Conservation (phyloP, 2,888 invertebrate genomes). For the Baccha elongata region DNA sequence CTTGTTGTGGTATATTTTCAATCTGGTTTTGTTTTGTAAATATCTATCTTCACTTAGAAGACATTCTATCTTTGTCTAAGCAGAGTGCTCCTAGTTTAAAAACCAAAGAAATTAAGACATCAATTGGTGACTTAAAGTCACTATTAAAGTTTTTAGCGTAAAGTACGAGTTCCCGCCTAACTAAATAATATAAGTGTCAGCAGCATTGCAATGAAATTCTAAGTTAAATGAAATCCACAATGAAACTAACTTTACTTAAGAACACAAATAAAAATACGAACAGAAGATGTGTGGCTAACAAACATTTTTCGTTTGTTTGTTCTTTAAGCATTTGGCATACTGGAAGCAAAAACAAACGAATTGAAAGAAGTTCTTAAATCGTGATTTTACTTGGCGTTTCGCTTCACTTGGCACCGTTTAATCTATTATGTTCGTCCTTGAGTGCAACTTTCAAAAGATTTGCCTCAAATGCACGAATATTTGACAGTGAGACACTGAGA, state of each 20-base stretch:
- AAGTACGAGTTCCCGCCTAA: no score
- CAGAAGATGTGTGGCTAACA: slow-evolving; percentile 35
- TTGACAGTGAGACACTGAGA: no score
- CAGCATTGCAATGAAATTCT: no score
- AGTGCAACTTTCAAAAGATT: slow-evolving; percentile 58
- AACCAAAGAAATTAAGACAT: no score
- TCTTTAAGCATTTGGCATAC: slow-evolving; percentile 23
- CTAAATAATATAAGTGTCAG: no score
- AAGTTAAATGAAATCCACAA: slow-evolving; percentile 44
- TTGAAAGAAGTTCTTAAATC: slow-evolving; percentile 52
- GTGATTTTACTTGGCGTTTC: slow-evolving; percentile 38
- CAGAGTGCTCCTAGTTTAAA: no score
- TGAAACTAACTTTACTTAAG: slow-evolving; percentile 38
- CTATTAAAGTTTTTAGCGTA: no score
- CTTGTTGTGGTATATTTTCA: no score
- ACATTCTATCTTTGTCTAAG: no score
- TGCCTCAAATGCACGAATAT: neutral
- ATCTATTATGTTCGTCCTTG: slow-evolving; percentile 26
- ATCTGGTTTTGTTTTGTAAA: no score
- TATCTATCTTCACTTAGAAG: no score
- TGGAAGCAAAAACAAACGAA: slow-evolving; percentile 51
- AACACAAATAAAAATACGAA: slow-evolving; percentile 16
- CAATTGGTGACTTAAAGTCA: no score
- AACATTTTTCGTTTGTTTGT: slow-evolving; percentile 54
- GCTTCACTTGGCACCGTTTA: slow-evolving; percentile 14